Base-by-base conservation (phyloP, 2,888 invertebrate species). In the Lumbricus terrestris region DNA sequence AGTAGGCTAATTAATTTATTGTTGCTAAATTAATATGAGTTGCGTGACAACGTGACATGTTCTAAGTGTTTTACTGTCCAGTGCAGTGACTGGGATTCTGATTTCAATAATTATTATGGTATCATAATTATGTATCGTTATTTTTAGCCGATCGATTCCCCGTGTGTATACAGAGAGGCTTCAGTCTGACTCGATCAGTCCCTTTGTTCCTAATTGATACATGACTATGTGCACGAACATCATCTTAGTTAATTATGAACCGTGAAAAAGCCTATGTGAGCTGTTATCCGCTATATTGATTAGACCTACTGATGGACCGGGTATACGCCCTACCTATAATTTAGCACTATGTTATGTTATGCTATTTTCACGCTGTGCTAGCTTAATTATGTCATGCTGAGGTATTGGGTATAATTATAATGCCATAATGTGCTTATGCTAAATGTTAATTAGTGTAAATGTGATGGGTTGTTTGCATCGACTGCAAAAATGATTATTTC, bases 221-320 rank as follows among this genome's bases (percentile, higher is more conserved):
- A 69, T 69, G 69, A 69, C 69, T 69, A 6, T 0, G 69, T n/a
- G n/a, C 69, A n/a, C n/a, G n/a, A 13, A 69, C 69, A 11, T 8
- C 69, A n/a, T 69, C 69, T 69, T 69, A n/a, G 69, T 69, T n/a
- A n/a, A n/a, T 69, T 69, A 69, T 69, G 69, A 69, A 69, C 69
- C 69, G 69, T n/a, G 29, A 69, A n/a, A 69, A n/a, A 69, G n/a
- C 16, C 69, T 8, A n/a, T 69, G n/a, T n/a, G 29, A 69, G 29
- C n/a, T 5, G 29, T 69, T 69, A n/a, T 29, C n/a, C 29, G 11
- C 13, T 1, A 69, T 69, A 47, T n/a, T n/a, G 47, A 23, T 47
- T 47, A 5, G 20, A 47, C 47, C 47, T 20, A 23, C 15, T 47
- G 47, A 15, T 47, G 47, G 23, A 47, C 18, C 23, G 47, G 23